These are phyloP conservation scores for Molossus molossus DNA, from an alignment of 2,797 vertebrate species.

Conservation along the genomic window DNA sequence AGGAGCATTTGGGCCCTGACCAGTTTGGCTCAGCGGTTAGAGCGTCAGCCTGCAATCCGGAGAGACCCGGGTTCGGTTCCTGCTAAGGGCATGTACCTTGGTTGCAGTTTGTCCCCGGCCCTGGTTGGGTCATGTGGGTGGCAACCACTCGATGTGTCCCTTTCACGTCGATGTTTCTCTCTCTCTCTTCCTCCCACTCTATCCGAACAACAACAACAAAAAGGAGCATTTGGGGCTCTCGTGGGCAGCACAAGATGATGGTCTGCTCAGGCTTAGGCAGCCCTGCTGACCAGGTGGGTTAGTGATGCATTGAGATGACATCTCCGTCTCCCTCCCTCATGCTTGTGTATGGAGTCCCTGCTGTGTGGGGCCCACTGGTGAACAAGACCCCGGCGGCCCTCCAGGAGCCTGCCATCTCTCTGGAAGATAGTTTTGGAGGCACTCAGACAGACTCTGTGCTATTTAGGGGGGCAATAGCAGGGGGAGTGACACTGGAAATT, in stretches of 20 bases:
- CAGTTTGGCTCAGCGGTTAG: too few species aligned
- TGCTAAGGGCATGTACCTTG: too few species aligned
- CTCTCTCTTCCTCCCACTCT: too few species aligned
- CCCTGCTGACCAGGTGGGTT: rapidly evolving
- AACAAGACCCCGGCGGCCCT: not conserved
- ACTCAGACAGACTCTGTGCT: not conserved
- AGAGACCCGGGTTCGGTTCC: too few species aligned
- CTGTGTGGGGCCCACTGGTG: not conserved
- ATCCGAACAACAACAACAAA: too few species aligned
- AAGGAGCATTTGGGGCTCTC: not conserved
- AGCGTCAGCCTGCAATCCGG: too few species aligned
- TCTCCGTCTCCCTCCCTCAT: not conserved
- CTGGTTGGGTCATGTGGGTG: too few species aligned
- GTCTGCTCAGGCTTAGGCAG: not conserved
- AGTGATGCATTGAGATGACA: rapidly evolving
- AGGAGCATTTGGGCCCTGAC: too few species aligned
- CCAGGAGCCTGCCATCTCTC: rapidly evolving
- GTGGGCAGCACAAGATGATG: rapidly evolving
- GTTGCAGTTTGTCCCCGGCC: too few species aligned
- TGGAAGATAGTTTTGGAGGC: not conserved
- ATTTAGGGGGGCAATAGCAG: not conserved
- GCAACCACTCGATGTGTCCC: too few species aligned
- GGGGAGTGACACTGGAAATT: not conserved
- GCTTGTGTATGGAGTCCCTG: rapidly evolving
- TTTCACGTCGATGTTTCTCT: too few species aligned